A percentile compares a stretch with the other conserved stretches of the same genome.
Conservation (phyloP, 92 coral and sea anemone species). For the Diadumene lineata region DNA sequence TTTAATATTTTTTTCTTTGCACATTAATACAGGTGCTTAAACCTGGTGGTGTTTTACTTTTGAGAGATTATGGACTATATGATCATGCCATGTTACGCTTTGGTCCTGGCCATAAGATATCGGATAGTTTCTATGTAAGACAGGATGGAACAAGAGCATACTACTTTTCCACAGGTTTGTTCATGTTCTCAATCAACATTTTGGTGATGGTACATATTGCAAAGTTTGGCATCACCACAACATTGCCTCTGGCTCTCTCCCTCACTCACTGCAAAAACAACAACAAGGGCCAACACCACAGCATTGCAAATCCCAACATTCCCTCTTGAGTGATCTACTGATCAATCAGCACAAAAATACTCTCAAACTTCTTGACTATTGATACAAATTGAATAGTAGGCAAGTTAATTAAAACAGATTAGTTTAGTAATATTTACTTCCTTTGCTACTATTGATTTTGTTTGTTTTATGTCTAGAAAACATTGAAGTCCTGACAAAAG, state of each 20-base stretch:
- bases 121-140: slow-evolving; percentile 90
- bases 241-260: too few relatives aligned
- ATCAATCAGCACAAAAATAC: too few relatives aligned
- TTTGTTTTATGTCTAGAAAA: slow-evolving; percentile 48
- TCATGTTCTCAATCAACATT: not conserved
- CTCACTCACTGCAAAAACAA: too few relatives aligned
- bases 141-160: slow-evolving; percentile 99
- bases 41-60: slow-evolving; percentile 86
- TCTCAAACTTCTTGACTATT: too few relatives aligned
- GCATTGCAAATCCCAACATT: too few relatives aligned
- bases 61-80: slow-evolving; percentile 95
- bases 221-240: too few relatives aligned
- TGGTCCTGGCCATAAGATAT: slow-evolving; percentile 84
- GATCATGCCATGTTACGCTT: slow-evolving; percentile 99
- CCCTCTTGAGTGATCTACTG: too few relatives aligned
- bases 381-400: too few relatives aligned
- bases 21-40: slow-evolving; percentile 93
- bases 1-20: not conserved
- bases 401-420: too few relatives aligned
- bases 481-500: slow-evolving; percentile 47
- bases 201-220: too few relatives aligned
- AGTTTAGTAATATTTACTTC: too few relatives aligned
- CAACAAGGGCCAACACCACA: too few relatives aligned
- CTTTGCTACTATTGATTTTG: not conserved
- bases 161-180: slow-evolving; percentile 86